Evolutionary conservation across 2,113 vertebrate genomes (phyloP).

Genomic region (Mus spicilegus): DNA sequence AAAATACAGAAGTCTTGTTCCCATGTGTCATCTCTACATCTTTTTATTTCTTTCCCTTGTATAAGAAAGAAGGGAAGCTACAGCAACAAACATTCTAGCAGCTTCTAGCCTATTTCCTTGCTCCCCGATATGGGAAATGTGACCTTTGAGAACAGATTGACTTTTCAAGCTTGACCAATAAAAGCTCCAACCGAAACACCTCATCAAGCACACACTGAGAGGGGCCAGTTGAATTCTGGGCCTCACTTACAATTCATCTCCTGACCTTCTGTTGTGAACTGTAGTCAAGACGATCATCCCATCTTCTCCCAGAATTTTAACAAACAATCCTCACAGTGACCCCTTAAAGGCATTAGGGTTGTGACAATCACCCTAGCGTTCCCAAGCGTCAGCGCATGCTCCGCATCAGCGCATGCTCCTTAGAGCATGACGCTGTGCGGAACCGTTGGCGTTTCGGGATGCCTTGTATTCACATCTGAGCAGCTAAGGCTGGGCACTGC

Average conservation of each 20-base stretch:
- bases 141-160: conserved; percentile 41
- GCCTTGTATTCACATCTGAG: not conserved
- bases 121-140: conserved; percentile 55
- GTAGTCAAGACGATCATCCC: not conserved
- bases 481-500: not conserved
- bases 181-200: conserved; percentile 64
- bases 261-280: conserved; percentile 54
- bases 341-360: not conserved
- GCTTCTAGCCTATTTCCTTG: conserved; percentile 55
- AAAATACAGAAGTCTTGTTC: conserved; percentile 3
- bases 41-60: conserved; percentile 33
- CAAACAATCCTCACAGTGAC: not conserved
- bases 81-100: not conserved
- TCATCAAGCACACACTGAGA: conserved; percentile 65
- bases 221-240: not conserved
- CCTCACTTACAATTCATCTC: conserved; percentile 61
- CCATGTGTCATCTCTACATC: not conserved
- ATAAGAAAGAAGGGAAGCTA: conserved; percentile 37
- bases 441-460: not conserved
- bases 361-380: not conserved
- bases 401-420: not conserved
- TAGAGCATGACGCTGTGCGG: not conserved
- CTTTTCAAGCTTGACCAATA: conserved; percentile 68
- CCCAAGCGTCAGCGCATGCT: not conserved
- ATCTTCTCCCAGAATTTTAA: conserved; percentile 31